Evolutionary conservation across 1,140 invertebrate species (phyloP).

Genomic region (Copidosoma floridanum): DNA sequence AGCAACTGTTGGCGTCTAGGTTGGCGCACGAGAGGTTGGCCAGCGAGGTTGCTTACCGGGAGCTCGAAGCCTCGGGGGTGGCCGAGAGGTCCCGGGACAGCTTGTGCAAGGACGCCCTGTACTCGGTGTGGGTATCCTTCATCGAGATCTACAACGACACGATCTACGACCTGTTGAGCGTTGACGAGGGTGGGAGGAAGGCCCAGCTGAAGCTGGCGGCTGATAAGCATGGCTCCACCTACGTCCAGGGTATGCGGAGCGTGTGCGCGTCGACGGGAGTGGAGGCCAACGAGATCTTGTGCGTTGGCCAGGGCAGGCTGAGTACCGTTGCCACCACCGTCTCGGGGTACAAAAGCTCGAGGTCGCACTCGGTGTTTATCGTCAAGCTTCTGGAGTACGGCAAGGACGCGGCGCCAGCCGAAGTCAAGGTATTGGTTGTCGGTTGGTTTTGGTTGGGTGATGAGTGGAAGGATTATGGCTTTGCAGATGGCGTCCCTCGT

Average conservation of each 20-base stretch:
- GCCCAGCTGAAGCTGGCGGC: constrained; percentile 58
- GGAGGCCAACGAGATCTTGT: constrained; percentile 75
- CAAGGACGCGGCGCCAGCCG: constrained; percentile 27
- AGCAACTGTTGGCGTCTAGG: constrained; percentile 33
- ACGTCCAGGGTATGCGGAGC: constrained; percentile 72
- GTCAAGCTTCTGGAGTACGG: constrained; percentile 66
- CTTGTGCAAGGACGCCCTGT: constrained; percentile 36
- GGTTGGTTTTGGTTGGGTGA: too few species aligned
- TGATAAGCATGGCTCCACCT: constrained; percentile 66
- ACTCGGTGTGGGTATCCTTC: constrained; percentile 78
- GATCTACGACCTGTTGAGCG: constrained; percentile 76
- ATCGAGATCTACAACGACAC: constrained; percentile 90
- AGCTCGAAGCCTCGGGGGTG: neutral
- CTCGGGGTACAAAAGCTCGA: constrained; percentile 78
- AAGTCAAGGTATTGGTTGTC: constrained; percentile 35
- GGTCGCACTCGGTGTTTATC: constrained; percentile 83
- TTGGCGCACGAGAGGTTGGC: too few species aligned
- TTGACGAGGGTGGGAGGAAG: constrained; percentile 40
- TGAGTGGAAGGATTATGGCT: too few species aligned
- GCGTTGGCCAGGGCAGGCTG: constrained; percentile 73
- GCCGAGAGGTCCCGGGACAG: neutral
- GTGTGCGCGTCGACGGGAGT: constrained; percentile 70
- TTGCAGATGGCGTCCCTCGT: constrained; percentile 56
- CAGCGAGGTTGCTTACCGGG: neutral
- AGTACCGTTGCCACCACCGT: constrained; percentile 61